Percentiles rank a stretch among this genome's conserved stretches.
These are phyloP conservation scores for Lateolabrax maculatus DNA, from an alignment of 2,797 vertebrate species.

Conservation along the genomic window DNA sequence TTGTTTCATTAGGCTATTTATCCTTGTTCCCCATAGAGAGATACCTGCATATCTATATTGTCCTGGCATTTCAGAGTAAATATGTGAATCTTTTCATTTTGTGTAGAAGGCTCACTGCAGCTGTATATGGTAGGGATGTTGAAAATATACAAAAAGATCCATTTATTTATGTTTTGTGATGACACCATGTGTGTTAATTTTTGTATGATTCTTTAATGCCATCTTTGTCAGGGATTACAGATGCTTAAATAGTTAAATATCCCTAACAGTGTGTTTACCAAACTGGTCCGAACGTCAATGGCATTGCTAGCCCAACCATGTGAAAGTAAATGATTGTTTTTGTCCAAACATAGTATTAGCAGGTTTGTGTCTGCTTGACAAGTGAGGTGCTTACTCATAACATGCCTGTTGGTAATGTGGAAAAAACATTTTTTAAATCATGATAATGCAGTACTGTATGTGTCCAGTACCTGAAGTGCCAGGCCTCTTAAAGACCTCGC, in stretches of 20 bases:
- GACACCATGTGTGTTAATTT: no score
- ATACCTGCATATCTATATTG: constrained; percentile 6
- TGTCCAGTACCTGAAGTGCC: not conserved
- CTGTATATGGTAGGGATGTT: not conserved
- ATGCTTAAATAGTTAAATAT: constrained; percentile 26
- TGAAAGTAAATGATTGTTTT: constrained; percentile 51
- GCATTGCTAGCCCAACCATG: not conserved
- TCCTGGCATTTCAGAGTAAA: constrained; percentile 25
- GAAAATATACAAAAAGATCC: not conserved
- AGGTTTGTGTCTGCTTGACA: constrained; percentile 28
- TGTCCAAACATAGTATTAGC: constrained; percentile 46
- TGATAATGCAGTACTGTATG: not conserved
- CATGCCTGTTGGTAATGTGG: constrained; percentile 16
- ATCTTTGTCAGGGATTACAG: constrained; percentile 13
- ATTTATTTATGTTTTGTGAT: not conserved
- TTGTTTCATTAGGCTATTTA: constrained; percentile 30
- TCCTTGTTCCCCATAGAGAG: constrained; percentile 17
- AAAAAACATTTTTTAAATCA: not conserved
- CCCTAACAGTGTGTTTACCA: constrained; percentile 27
- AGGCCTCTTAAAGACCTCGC: not conserved
- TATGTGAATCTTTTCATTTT: constrained; percentile 7
- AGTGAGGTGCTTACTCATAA: constrained; percentile 31
- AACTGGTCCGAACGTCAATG: not conserved
- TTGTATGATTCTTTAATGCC: not conserved
- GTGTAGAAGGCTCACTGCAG: not conserved